Conservation (phyloP, 2,113 vertebrate genomes). For the Willisornis vidua region DNA sequence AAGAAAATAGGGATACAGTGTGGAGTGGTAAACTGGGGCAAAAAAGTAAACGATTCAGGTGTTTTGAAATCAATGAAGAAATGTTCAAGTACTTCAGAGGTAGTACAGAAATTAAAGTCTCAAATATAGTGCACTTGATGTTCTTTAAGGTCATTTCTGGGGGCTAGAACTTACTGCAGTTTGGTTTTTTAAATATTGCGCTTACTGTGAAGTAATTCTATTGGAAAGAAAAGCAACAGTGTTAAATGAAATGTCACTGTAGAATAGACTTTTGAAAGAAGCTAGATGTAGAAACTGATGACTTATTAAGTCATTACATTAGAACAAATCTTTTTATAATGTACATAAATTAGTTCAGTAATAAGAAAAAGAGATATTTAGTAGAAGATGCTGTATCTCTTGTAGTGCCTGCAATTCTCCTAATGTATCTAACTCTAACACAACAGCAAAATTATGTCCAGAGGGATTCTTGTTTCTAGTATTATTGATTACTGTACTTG, state of each 20-base stretch:
- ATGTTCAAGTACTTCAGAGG: neutral
- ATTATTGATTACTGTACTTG: neutral
- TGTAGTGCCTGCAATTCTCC: rapidly evolving
- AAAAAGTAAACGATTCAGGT: neutral
- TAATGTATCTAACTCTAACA: neutral
- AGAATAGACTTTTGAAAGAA: neutral
- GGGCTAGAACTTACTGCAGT: neutral
- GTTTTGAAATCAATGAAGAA: neutral
- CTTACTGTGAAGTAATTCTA: neutral
- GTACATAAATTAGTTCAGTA: neutral
- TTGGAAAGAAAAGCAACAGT: neutral
- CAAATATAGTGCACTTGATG: neutral
- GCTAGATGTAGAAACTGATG: neutral
- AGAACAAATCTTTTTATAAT: neutral
- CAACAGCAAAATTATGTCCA: neutral
- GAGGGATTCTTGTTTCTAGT: neutral
- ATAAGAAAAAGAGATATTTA: neutral
- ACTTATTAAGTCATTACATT: neutral
- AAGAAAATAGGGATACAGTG: neutral
- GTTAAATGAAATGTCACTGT: neutral
- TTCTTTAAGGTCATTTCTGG: neutral
- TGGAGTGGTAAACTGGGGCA: neutral
- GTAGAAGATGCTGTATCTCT: neutral
- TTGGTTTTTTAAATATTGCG: neutral
- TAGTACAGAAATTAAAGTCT: neutral